Evolutionary conservation across 1,140 invertebrate genomes (phyloP).

Genomic region (Papilio helenus): DNA sequence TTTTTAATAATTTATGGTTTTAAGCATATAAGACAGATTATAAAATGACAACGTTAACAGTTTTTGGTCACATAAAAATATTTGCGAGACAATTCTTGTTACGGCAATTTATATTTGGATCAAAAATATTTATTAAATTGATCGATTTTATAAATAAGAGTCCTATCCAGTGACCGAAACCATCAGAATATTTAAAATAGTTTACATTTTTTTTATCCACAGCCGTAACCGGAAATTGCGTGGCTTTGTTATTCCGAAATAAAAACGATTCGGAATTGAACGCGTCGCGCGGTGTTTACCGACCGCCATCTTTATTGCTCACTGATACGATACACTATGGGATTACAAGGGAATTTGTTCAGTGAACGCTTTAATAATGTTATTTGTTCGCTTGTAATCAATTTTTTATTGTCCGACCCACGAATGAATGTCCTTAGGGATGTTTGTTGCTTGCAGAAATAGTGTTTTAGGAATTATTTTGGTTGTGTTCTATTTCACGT

Average conservation of each 20-base stretch:
- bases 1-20: not conserved
- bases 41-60: not conserved
- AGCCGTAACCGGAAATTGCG: constrained; percentile 35
- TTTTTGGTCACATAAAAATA: not conserved
- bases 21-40: not conserved
- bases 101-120: not conserved
- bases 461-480: not conserved
- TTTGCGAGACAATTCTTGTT: not conserved
- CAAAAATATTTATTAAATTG: not conserved
- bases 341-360: constrained; percentile 23
- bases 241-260: constrained; percentile 31
- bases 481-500: not conserved
- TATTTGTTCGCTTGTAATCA: constrained; percentile 25
- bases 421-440: not conserved
- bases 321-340: constrained; percentile 30
- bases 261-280: constrained; percentile 34
- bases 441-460: not conserved
- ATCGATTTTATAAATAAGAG: not conserved
- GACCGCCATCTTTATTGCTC: constrained; percentile 28
- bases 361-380: not conserved
- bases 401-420: not conserved
- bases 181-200: constrained; percentile 17
- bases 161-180: constrained; percentile 5
- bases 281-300: constrained; percentile 26
- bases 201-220: constrained; percentile 23